Evolutionary conservation across 2,113 vertebrate genomes (phyloP).

Genomic region (Daphoenositta chrysoptera): DNA sequence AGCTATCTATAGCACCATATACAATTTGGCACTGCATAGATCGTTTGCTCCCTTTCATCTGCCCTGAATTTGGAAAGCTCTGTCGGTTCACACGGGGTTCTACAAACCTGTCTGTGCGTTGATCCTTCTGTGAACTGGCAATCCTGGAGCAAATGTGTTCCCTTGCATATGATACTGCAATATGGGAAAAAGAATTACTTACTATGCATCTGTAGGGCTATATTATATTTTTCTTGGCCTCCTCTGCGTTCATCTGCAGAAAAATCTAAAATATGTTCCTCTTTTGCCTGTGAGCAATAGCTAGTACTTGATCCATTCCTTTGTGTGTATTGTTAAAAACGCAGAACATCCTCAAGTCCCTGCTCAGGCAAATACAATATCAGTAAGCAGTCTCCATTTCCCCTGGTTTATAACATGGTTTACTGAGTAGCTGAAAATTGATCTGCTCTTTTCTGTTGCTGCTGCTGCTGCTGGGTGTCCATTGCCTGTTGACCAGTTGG

Average conservation of each 20-base stretch:
- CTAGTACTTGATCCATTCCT: conserved; percentile 13
- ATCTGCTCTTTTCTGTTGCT: neutral
- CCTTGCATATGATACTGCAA: conserved; percentile 55
- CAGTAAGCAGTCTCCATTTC: neutral
- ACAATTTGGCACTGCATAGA: conserved; percentile 27
- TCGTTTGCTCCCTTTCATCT: conserved; percentile 38
- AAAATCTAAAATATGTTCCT: conserved; percentile 59
- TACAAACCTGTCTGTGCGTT: conserved; percentile 58
- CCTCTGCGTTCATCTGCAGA: conserved; percentile 40
- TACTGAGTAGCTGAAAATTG: neutral
- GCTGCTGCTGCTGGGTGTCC: neutral
- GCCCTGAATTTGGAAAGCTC: conserved; percentile 55
- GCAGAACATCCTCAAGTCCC: conserved; percentile 6
- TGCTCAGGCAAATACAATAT: neutral
- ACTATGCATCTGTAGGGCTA: conserved; percentile 56
- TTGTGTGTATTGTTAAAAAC: conserved; percentile 34
- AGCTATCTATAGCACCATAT: conserved; percentile 30
- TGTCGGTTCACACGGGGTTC: conserved; percentile 45
- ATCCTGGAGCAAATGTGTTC: conserved; percentile 63
- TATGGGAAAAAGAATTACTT: conserved; percentile 63
- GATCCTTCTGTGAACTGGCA: conserved; percentile 67
- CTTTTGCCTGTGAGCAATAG: conserved; percentile 24
- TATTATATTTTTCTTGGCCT: conserved; percentile 62
- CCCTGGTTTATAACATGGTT: neutral
- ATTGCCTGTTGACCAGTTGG: neutral